Evolutionary conservation across 1,140 invertebrate genomes (phyloP).

Genomic region (Trichonephila clavata): DNA sequence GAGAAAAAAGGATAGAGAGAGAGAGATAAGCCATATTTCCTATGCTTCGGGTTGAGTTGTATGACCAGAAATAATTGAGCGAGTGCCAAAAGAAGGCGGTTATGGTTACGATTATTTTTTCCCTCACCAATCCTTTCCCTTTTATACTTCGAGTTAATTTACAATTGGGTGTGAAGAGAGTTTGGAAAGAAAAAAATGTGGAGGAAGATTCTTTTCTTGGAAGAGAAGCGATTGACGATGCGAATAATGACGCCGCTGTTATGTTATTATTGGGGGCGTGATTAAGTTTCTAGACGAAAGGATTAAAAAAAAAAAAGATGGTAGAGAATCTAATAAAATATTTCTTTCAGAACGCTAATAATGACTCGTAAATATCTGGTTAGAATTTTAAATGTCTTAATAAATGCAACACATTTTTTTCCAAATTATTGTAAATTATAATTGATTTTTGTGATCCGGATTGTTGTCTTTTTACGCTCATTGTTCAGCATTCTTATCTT

Average conservation of each 20-base stretch:
- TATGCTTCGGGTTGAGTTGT: constrained; percentile 12
- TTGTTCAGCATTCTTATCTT: too few relatives aligned
- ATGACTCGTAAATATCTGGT: background rate
- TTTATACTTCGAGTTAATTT: constrained; percentile 4
- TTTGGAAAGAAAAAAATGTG: background rate
- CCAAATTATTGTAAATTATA: too few relatives aligned
- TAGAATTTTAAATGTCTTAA: background rate
- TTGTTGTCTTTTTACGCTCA: too few relatives aligned
- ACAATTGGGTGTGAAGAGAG: background rate
- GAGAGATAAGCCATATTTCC: background rate
- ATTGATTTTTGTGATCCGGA: too few relatives aligned
- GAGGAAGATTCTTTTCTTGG: background rate
- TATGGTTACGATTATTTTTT: background rate
- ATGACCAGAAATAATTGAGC: constrained; percentile 25
- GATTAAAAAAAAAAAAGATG: background rate
- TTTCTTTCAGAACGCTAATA: background rate
- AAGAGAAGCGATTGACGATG: background rate
- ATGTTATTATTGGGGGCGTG: constrained; percentile 9
- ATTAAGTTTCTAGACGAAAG: background rate
- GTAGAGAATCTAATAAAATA: background rate
- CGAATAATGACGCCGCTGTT: constrained; percentile 11
- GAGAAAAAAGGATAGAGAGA: background rate
- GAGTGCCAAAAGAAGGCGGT: constrained; percentile 28
- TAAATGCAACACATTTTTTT: background rate
- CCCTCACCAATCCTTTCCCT: background rate